These are phyloP conservation scores for Volucella bombylans DNA, from an alignment of 2,888 invertebrate species.

Conservation along the genomic window DNA sequence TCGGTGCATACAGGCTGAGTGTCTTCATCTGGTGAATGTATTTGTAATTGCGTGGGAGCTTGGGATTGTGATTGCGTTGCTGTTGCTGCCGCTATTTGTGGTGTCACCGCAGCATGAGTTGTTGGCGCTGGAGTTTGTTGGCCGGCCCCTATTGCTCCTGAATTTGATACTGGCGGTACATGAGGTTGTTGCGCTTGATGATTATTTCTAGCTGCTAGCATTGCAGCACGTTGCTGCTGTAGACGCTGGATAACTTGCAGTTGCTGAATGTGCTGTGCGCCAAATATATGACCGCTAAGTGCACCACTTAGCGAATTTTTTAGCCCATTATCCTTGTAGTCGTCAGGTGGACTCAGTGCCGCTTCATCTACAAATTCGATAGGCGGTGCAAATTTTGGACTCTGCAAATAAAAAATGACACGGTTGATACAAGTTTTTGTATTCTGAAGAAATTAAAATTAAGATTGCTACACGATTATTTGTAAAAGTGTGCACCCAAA, in stretches of 20 bases:
- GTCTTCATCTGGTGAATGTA: conserved; percentile 79
- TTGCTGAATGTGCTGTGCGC: conserved; percentile 86
- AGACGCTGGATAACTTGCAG: conserved; percentile 86
- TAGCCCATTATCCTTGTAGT: conserved; percentile 93
- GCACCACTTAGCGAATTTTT: conserved; percentile 85
- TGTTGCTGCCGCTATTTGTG: conserved; percentile 64
- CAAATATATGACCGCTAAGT: conserved; percentile 86
- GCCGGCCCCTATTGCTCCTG: conserved; percentile 48
- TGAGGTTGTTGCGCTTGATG: conserved; percentile 76
- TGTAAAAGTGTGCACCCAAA: too few species aligned
- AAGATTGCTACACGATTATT: too few species aligned
- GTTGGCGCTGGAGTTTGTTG: conserved; percentile 63
- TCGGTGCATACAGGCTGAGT: conserved; percentile 81
- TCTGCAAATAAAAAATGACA: conserved; percentile 78
- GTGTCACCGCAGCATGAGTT: conserved; percentile 41
- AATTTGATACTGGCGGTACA: conserved; percentile 73
- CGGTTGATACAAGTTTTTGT: conserved; percentile 9
- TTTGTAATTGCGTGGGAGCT: conserved; percentile 69
- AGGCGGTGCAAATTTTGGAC: conserved; percentile 86
- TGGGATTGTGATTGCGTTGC: conserved; percentile 66
- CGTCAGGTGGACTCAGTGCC: conserved; percentile 94
- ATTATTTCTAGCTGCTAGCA: conserved; percentile 83
- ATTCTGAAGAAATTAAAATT: too few species aligned
- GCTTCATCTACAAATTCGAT: conserved; percentile 91
- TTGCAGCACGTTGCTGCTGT: conserved; percentile 85